Base-by-base conservation (phyloP, 2,113 vertebrate genomes). In the Ceyx margarethae region DNA sequence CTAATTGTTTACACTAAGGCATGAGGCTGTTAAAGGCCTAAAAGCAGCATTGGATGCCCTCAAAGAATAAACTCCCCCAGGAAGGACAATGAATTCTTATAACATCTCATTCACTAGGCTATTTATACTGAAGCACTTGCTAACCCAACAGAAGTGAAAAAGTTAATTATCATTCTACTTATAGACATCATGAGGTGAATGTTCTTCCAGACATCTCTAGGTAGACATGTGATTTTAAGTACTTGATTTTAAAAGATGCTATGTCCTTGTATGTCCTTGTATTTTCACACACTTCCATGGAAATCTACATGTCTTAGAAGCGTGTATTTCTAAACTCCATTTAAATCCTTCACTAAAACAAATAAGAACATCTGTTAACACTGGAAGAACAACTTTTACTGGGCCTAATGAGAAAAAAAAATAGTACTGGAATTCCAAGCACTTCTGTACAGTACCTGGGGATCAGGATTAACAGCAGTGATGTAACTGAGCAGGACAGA, bases 401-500 rank as follows among this genome's bases (percentile, higher is more conserved):
- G 25, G 11, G 31, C 1, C 7, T 45, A 62, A n/a, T 10, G 6
- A 74, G 29, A 2, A 65, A 65, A 60, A 61, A 64, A 21, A 62
- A 28, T 6, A 71, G 57, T 7, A 19, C 6, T 14, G n/a, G 13
- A 81, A 85, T 19, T 23, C 12, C 45, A 75, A 82, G n/a, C 8
- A 60, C 5, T 72, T 54, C 62, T 51, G 26, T 57, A 43, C 51
- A 54, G 33, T 88, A 98, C 97, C 95, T 96, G 95, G 91, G 91
- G 94, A 45, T 97, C 93, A 29, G 97, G 89, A 71, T 83, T 95
- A 68, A 97, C 45, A 61, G 94, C 78, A 76, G 95, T 73, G 37
- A 98, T 16, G 20, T 37, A 21, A 80, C 90, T 96, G 71, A 98
- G 96, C 67, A 81, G 90, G 51, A 93, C 89, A 25, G 91, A 83